These are phyloP conservation scores for Eurystomus glaucurus DNA, from an alignment of 2,797 vertebrate genomes.

Conservation along the genomic window DNA sequence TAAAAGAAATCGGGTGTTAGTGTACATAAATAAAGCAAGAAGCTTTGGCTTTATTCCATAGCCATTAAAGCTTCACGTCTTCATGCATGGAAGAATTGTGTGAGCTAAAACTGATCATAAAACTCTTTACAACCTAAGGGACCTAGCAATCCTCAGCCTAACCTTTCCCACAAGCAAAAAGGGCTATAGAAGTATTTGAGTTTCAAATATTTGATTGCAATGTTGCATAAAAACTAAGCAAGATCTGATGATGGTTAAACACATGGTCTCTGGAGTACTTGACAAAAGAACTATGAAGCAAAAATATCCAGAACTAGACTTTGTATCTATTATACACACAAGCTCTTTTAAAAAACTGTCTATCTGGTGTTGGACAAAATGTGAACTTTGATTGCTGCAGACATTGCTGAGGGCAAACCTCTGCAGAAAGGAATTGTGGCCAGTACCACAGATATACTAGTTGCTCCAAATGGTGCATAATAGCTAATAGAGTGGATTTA, in stretches of 20 bases:
- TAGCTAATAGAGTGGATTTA: background rate
- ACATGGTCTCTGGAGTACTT: background rate
- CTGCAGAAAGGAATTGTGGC: background rate
- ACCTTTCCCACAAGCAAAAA: slow-evolving; percentile 44
- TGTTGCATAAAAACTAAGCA: slow-evolving; percentile 4
- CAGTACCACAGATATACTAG: background rate
- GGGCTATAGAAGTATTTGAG: slow-evolving; percentile 15
- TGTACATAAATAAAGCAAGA: slow-evolving; percentile 23
- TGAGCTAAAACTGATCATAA: slow-evolving; percentile 51
- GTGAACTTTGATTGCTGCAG: background rate
- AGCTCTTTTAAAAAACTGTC: background rate
- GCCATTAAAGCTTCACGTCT: background rate
- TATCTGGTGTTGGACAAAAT: background rate
- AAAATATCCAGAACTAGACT: background rate
- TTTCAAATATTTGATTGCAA: slow-evolving; percentile 31
- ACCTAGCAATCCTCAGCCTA: slow-evolving; percentile 47
- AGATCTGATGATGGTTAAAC: background rate
- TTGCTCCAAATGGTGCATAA: background rate
- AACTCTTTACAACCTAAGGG: slow-evolving; percentile 51
- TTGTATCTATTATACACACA: background rate
- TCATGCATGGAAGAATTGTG: slow-evolving; percentile 21
- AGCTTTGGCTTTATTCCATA: slow-evolving; percentile 48
- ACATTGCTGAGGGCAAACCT: background rate
- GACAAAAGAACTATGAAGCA: background rate
- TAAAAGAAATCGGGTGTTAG: background rate